A percentile compares a stretch with the other conserved stretches of the same genome.
These are phyloP conservation scores for Drosophila pseudoobscura DNA, from an alignment of 1,140 invertebrate genomes.

Conservation along the genomic window DNA sequence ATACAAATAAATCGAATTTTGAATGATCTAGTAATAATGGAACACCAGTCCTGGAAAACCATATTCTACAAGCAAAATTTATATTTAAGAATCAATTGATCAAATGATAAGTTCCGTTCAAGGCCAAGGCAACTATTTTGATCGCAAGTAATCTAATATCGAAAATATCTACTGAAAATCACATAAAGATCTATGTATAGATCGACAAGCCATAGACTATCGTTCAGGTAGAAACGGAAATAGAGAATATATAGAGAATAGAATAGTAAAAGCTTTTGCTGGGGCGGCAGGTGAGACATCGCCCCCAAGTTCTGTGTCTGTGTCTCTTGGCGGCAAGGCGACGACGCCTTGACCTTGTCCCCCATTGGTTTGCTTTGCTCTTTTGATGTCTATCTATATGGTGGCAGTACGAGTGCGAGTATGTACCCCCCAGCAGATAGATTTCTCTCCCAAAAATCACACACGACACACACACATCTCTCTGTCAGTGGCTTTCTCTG, in stretches of 20 bases:
- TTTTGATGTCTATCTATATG: too few relatives aligned
- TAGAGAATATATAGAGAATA: conserved; percentile 2
- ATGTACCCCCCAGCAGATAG: conserved; percentile 19
- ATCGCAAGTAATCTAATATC: conserved; percentile 44
- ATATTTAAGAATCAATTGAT: too few relatives aligned
- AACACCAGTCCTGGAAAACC: too few relatives aligned
- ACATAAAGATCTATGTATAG: conserved; percentile 14
- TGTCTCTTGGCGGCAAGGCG: conserved; percentile 1
- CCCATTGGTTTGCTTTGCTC: conserved; percentile 11
- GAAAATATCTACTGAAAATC: conserved; percentile 24
- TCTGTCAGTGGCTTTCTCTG: conserved; percentile 10
- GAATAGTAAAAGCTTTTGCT: conserved; percentile 31
- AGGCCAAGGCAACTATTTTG: too few relatives aligned
- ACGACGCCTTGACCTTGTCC: conserved; percentile 70
- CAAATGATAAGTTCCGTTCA: too few relatives aligned
- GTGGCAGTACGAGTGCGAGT: too few relatives aligned
- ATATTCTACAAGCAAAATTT: too few relatives aligned
- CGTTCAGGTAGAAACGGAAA: conserved; percentile 59
- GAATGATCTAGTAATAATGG: neutral
- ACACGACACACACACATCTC: conserved; percentile 3
- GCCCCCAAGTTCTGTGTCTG: conserved; percentile 12
- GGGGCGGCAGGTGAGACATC: conserved; percentile 20
- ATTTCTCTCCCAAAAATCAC: conserved; percentile 12
- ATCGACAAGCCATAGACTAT: neutral
- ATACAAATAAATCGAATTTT: neutral